These are phyloP conservation scores for Indicator maculatus DNA, from an alignment of 2,113 vertebrate genomes.

Conservation along the genomic window DNA sequence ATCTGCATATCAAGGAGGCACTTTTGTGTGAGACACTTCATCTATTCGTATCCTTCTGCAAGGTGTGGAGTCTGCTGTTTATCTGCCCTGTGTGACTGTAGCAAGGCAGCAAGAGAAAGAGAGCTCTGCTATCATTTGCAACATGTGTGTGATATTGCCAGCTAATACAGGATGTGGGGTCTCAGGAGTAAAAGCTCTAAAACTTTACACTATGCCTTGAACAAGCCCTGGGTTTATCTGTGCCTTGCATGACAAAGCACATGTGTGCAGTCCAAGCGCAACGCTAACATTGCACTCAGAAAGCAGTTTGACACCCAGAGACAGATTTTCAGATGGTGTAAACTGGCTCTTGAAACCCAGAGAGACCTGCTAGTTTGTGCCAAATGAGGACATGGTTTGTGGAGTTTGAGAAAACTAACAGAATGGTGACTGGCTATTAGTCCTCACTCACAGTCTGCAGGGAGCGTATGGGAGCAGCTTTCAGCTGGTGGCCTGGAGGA, in stretches of 20 bases:
- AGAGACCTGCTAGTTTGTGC: neutral
- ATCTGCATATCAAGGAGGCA: neutral
- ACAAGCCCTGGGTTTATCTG: neutral
- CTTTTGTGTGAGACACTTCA: neutral
- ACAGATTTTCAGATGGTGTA: neutral
- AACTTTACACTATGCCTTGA: neutral
- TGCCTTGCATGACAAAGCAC: neutral
- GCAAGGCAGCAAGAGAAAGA: neutral
- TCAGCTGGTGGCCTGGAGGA: neutral
- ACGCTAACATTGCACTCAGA: neutral
- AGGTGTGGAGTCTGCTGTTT: neutral
- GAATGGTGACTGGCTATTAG: neutral
- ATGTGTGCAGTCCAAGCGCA: rapidly evolving
- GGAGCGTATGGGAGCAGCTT: neutral
- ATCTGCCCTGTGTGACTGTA: neutral
- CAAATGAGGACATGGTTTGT: neutral
- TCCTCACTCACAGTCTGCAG: neutral
- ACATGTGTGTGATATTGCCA: neutral
- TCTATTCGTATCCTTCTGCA: rapidly evolving
- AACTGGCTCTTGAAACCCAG: neutral
- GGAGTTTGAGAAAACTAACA: neutral
- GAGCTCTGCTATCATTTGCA: neutral
- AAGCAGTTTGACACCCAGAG: neutral
- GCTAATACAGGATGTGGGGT: neutral
- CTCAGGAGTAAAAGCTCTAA: neutral